Conservation (phyloP, 1,140 invertebrate genomes). For the Planococcus citri region DNA sequence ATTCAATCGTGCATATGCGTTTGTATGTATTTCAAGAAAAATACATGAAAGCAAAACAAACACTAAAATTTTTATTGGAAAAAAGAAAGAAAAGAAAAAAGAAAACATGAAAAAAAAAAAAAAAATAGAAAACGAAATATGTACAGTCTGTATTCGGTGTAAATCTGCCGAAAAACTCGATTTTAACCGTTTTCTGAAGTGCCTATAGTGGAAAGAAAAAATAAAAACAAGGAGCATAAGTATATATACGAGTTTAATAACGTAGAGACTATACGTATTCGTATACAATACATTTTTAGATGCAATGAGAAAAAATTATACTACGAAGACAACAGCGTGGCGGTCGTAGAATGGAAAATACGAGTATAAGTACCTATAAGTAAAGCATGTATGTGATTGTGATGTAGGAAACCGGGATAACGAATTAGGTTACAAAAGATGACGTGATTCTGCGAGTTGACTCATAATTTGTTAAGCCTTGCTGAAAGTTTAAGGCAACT, state of each 20-base stretch:
- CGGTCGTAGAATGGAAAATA: neutral
- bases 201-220: neutral
- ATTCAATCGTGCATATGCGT: neutral
- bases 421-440: neutral
- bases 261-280: no score
- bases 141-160: neutral
- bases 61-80: neutral
- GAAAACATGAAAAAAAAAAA: neutral
- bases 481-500: constrained; percentile 2
- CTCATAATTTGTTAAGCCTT: constrained; percentile 3
- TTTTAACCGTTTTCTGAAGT: neutral
- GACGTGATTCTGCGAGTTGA: constrained; percentile 1
- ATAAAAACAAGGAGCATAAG: no score
- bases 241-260: no score
- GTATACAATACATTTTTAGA: no score
- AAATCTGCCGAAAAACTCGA: neutral
- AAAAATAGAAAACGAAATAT: no score
- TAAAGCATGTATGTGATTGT: no score
- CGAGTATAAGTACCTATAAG: no score
- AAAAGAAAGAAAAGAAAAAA: neutral
- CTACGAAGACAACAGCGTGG: neutral
- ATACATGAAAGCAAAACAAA: constrained; percentile 1
- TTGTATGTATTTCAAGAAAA: neutral
- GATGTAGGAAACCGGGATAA: neutral
- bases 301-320: neutral